Conservation (phyloP, 2,888 invertebrate species). For the Epicampocera succincta region DNA sequence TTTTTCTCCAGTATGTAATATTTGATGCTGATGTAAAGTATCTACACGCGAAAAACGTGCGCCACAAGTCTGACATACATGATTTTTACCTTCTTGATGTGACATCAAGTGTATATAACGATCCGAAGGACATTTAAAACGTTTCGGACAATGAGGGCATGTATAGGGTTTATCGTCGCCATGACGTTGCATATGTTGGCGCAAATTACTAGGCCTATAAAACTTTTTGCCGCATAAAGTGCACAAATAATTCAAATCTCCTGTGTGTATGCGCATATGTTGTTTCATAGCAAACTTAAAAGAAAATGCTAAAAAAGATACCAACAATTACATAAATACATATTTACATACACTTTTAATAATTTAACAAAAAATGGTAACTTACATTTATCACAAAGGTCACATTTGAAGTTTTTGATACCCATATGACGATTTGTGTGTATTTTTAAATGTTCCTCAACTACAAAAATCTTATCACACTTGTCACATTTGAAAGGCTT, state of each 20-base stretch:
- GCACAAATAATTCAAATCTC: conserved; percentile 83
- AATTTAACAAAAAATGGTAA: too few species aligned
- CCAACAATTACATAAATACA: background rate
- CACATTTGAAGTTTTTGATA: conserved; percentile 64
- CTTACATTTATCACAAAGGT: conserved; percentile 66
- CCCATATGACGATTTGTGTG: conserved; percentile 67
- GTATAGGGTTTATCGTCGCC: conserved; percentile 62
- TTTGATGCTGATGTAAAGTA: conserved; percentile 65
- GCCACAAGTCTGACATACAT: conserved; percentile 65
- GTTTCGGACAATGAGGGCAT: conserved; percentile 66
- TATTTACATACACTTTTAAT: too few species aligned
- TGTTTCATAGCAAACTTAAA: conserved; percentile 81
- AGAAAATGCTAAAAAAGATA: conserved; percentile 56
- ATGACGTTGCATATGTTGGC: conserved; percentile 79
- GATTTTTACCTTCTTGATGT: conserved; percentile 67
- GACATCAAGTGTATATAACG: conserved; percentile 68
- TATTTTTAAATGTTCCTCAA: conserved; percentile 66
- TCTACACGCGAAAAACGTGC: conserved; percentile 65
- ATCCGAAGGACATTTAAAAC: conserved; percentile 67
- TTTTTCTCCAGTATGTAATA: conserved; percentile 82
- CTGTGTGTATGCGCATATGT: conserved; percentile 83
- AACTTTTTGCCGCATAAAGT: conserved; percentile 84
- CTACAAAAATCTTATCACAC: conserved; percentile 64
- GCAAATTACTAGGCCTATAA: conserved; percentile 83
- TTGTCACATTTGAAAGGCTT: conserved; percentile 65